Evolutionary conservation across 2,113 vertebrate species (phyloP).

Genomic region (Brevimyrus niger): DNA sequence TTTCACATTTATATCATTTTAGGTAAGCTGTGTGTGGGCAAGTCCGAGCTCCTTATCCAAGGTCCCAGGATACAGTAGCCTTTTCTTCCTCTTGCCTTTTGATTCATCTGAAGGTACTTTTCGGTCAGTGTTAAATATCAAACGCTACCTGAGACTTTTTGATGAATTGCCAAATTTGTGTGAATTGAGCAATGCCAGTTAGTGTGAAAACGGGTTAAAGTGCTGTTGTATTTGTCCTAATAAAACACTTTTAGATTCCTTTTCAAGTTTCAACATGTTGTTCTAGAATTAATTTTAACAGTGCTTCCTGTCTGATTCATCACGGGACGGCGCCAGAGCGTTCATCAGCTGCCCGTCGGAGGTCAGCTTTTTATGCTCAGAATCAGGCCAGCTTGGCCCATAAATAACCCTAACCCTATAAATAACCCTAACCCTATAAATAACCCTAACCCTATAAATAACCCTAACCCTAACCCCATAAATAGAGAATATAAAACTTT

Average conservation of each 20-base stretch:
- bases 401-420: no score
- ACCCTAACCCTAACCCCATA: no score
- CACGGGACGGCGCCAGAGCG: background rate
- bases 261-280: background rate
- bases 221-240: background rate
- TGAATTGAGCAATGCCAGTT: background rate
- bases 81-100: background rate
- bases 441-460: no score
- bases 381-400: conserved; percentile 13
- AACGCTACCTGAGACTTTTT: background rate
- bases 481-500: conserved; percentile 35
- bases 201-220: background rate
- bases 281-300: background rate
- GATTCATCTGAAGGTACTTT: background rate
- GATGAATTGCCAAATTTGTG: background rate
- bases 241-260: background rate
- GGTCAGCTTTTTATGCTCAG: conserved; percentile 5
- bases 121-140: background rate
- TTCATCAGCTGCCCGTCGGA: background rate
- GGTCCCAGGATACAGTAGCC: background rate
- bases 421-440: no score
- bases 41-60: background rate
- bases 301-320: background rate
- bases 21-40: background rate
- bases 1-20: background rate